phyloP scores from a whole-genome alignment of 30 jellyfish, hydroid and myxozoan genomes.

The Chrysaora quinquecirrha region DNA sequence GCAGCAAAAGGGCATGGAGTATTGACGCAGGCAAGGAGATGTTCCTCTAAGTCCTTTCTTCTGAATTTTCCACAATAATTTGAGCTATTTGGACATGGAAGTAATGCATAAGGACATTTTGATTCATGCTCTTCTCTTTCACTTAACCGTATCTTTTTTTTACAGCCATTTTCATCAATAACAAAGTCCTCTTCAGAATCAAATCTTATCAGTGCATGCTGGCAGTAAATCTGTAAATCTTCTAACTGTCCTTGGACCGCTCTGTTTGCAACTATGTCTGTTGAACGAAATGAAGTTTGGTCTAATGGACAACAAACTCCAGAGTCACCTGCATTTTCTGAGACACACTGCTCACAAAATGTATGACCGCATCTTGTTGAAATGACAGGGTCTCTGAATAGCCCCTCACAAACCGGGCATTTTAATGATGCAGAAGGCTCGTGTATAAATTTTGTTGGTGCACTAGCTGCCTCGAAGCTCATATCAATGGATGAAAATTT shows the following conservation, averaged over 20 bases:
- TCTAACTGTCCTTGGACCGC: conserved; percentile 91
- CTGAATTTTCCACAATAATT: conserved; percentile 89
- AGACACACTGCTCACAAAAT: conserved; percentile 67
- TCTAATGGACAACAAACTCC: conserved; percentile 76
- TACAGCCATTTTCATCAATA: conserved; percentile 83
- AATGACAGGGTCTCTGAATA: conserved; percentile 79
- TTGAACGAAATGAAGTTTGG: conserved; percentile 33
- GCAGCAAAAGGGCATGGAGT: conserved; percentile 46
- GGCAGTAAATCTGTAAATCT: conserved; percentile 78
- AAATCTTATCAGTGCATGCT: conserved; percentile 71
- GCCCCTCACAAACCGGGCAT: conserved; percentile 83
- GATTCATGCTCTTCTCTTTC: conserved; percentile 82
- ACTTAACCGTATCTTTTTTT: conserved; percentile 57
- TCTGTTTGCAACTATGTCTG: conserved; percentile 71
- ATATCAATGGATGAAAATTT: too few species aligned
- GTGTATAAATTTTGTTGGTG: conserved; percentile 80
- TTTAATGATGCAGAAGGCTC: conserved; percentile 85
- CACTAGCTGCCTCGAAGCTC: conserved; percentile 14
- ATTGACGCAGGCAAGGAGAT: conserved; percentile 58
- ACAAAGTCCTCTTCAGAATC: conserved; percentile 88
- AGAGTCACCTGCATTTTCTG: background rate
- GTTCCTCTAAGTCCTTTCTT: conserved; percentile 74
- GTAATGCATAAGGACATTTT: conserved; percentile 70
- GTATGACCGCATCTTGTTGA: conserved; percentile 94
- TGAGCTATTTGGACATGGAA: conserved; percentile 93